Conservation (phyloP, 2,113 vertebrate species). For the Lynx canadensis region DNA sequence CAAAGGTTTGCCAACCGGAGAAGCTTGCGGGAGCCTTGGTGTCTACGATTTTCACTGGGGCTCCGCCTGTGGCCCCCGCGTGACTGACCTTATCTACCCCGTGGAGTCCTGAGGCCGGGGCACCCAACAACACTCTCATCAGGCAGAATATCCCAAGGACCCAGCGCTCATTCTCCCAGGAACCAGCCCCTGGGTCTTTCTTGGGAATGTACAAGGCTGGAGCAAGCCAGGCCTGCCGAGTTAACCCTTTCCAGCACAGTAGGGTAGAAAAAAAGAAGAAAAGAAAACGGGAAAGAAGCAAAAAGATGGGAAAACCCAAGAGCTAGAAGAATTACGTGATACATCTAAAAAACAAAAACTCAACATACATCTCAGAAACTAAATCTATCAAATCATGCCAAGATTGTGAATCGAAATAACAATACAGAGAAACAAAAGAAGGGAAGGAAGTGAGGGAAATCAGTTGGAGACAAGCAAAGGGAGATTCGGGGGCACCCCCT, state of each 20-base stretch:
- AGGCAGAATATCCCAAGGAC: not conserved
- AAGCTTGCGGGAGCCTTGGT: no score
- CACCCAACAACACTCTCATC: not conserved
- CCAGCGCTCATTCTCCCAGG: not conserved
- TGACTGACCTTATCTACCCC: not conserved
- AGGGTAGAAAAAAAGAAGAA: not conserved
- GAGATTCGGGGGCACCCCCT: not conserved
- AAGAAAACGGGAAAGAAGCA: not conserved
- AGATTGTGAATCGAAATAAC: not conserved
- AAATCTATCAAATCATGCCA: not conserved
- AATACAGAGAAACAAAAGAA: not conserved
- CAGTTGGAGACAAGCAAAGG: not conserved
- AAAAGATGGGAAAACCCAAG: not conserved
- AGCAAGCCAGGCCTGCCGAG: no score
- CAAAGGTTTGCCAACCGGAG: not conserved
- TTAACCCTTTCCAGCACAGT: not conserved
- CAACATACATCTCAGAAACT: not conserved
- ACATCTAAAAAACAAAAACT: not conserved
- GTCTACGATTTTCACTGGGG: not conserved
- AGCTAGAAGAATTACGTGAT: not conserved
- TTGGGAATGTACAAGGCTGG: not conserved
- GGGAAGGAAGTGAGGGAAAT: not conserved
- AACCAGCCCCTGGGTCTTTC: not conserved
- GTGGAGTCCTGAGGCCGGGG: not conserved
- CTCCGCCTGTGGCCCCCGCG: not conserved